Evolutionary conservation across 2,888 invertebrate genomes (phyloP).

Genomic region (Tenthredo livida): DNA sequence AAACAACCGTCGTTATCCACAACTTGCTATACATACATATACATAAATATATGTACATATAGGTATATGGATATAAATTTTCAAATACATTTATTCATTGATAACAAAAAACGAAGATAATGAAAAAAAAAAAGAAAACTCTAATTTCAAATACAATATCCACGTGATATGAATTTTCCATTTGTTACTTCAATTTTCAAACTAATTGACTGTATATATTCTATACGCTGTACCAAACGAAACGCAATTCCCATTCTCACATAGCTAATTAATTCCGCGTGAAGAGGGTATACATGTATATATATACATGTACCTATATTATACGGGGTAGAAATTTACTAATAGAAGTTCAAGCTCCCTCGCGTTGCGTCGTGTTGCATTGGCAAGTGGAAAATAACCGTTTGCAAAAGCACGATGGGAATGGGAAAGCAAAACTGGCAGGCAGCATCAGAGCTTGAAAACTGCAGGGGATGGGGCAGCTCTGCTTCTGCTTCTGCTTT

Average conservation of each 20-base stretch:
- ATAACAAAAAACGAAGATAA: background rate
- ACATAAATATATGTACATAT: background rate
- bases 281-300: background rate
- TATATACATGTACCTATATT: background rate
- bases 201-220: background rate
- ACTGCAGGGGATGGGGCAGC: background rate
- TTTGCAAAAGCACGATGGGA: background rate
- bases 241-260: background rate
- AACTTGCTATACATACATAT: background rate
- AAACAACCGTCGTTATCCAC: background rate
- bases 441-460: constrained; percentile 19
- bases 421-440: constrained; percentile 12
- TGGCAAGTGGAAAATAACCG: constrained; percentile 23
- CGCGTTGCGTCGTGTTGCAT: background rate
- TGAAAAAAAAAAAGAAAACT: background rate
- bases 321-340: background rate
- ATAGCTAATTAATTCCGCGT: constrained; percentile 20
- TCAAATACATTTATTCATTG: background rate
- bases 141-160: background rate
- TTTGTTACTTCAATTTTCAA: background rate
- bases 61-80: no score
- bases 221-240: background rate
- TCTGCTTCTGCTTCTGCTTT: background rate
- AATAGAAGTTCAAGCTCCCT: constrained; percentile 10
- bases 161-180: background rate